A percentile compares a stretch with the other conserved stretches of the same genome.
Conservation (phyloP, 64 coral and sea anemone species). For the Stichodactyla mertensii region DNA sequence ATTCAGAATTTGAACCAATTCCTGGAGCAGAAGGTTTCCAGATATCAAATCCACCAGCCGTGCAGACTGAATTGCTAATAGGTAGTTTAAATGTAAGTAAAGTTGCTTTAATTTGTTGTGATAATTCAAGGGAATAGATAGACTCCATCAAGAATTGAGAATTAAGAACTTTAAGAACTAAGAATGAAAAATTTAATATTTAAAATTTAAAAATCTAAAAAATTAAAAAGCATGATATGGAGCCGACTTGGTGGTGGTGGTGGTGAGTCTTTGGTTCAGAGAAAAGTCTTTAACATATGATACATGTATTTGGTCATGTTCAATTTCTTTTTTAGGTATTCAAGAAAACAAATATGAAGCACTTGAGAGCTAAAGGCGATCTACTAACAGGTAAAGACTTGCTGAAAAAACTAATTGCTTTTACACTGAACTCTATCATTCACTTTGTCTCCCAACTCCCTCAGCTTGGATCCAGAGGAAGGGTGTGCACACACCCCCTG, state of each 20-base stretch:
- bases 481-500: neutral
- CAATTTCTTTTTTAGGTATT: slow-evolving; percentile 48
- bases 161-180: too few species aligned
- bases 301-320: neutral
- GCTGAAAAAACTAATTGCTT: neutral
- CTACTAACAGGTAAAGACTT: slow-evolving; percentile 65
- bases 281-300: too few species aligned
- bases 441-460: too few species aligned
- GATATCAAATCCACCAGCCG: slow-evolving; percentile 74
- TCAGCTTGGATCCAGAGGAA: neutral
- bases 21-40: slow-evolving; percentile 86
- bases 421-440: too few species aligned
- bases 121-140: too few species aligned
- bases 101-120: too few species aligned
- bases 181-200: too few species aligned
- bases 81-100: slow-evolving; percentile 71
- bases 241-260: too few species aligned
- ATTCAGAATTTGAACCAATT: slow-evolving; percentile 65
- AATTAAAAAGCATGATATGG: too few species aligned
- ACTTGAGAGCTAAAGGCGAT: slow-evolving; percentile 59
- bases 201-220: too few species aligned
- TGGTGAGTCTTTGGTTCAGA: too few species aligned
- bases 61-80: slow-evolving; percentile 49
- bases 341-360: slow-evolving; percentile 62
- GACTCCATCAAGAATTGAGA: too few species aligned